These are phyloP conservation scores for Corynorhinus townsendii DNA, from an alignment of 2,113 vertebrate species.

Conservation along the genomic window DNA sequence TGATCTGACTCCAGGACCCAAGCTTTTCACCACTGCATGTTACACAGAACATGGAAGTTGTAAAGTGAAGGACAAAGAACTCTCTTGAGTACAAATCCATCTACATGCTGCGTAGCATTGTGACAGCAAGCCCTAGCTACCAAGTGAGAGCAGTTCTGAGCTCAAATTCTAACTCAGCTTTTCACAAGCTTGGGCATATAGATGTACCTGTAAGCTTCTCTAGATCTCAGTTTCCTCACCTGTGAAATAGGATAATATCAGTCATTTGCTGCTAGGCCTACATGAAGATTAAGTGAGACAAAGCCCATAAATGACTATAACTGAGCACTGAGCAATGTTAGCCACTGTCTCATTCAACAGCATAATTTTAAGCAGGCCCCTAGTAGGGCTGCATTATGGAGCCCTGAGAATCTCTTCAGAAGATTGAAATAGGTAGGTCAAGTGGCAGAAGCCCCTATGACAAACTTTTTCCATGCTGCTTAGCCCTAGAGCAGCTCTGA, in stretches of 20 bases:
- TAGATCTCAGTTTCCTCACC: neutral
- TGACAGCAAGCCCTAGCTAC: fast-evolving
- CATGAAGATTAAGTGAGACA: neutral
- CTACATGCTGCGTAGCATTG: fast-evolving
- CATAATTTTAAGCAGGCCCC: neutral
- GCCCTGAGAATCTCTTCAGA: neutral
- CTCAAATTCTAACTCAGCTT: neutral
- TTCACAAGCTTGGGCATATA: neutral
- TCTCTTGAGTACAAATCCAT: neutral
- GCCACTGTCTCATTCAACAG: neutral
- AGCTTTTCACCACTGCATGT: neutral
- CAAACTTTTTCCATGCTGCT: neutral
- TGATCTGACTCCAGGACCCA: neutral
- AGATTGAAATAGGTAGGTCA: neutral
- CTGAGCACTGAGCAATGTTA: fast-evolving
- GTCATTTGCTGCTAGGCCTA: neutral
- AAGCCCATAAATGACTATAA: too few species aligned
- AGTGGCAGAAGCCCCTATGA: neutral
- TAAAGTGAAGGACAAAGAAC: neutral
- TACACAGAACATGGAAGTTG: neutral
- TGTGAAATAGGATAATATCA: neutral
- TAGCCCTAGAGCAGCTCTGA: neutral
- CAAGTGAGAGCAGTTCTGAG: neutral
- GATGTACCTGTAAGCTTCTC: neutral
- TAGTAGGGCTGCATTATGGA: neutral